Conservation (phyloP, 2,797 vertebrate species). For the Harpagifer antarcticus region DNA sequence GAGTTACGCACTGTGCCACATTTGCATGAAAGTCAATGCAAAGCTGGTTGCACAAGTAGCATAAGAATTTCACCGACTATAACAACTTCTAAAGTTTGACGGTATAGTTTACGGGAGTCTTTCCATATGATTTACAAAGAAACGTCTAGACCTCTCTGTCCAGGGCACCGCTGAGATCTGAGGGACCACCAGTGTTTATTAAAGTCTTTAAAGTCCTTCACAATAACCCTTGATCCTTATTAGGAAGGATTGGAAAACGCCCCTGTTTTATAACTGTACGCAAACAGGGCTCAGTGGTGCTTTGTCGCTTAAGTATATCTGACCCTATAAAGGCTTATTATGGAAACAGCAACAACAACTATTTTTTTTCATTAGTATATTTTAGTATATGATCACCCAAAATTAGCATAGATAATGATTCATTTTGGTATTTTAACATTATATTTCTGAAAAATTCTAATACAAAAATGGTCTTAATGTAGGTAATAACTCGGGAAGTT, state of each 20-base stretch:
- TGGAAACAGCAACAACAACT: background rate
- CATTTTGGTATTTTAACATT: no score
- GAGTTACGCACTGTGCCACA: slow-evolving; percentile 17
- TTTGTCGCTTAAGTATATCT: slow-evolving; percentile 26
- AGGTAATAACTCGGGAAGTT: no score
- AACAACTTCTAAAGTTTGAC: background rate
- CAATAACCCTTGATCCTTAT: slow-evolving; percentile 70
- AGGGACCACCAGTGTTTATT: slow-evolving; percentile 20
- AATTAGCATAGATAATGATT: no score
- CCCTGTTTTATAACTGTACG: slow-evolving; percentile 60
- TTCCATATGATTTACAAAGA: background rate
- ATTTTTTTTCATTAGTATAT: no score
- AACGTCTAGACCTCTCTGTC: slow-evolving; percentile 40
- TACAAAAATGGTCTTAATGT: no score
- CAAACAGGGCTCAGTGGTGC: background rate
- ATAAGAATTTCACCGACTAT: background rate
- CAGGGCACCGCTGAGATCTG: slow-evolving; percentile 37
- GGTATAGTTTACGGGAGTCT: background rate
- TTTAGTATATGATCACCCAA: no score
- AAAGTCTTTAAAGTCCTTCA: slow-evolving; percentile 48
- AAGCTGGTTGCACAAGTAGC: slow-evolving; percentile 9
- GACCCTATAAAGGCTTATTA: slow-evolving; percentile 8
- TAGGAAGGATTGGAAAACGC: slow-evolving; percentile 73
- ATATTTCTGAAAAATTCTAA: no score
- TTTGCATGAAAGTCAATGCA: slow-evolving; percentile 47